phyloP scores from a whole-genome alignment of 1,140 invertebrate genomes.

The Euura lappo region DNA sequence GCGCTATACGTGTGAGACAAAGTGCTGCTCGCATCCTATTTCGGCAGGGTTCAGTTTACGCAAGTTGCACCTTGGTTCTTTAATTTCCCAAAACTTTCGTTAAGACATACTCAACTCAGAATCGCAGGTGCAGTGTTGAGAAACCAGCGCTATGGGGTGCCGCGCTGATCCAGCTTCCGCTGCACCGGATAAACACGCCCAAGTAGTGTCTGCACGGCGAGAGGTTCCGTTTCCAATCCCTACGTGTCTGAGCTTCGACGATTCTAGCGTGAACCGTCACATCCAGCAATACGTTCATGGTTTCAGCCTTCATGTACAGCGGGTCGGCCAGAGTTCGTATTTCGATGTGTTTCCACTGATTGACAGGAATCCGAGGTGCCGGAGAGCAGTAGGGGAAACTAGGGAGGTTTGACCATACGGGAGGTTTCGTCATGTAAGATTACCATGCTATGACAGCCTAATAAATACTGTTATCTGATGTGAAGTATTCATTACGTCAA shows the following conservation, averaged over 20 bases:
- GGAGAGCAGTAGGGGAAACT: too few species aligned
- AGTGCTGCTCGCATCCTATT: too few species aligned
- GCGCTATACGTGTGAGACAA: neutral
- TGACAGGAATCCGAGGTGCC: neutral
- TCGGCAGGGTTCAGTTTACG: too few species aligned
- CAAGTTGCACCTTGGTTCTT: neutral
- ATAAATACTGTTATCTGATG: too few species aligned
- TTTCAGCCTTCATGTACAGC: neutral
- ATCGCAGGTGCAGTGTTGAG: too few species aligned
- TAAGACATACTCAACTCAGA: constrained; percentile 10
- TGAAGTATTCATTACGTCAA: too few species aligned
- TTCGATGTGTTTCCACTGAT: neutral
- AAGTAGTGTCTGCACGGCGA: constrained; percentile 8
- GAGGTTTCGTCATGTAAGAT: too few species aligned
- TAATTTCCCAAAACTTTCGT: constrained; percentile 16
- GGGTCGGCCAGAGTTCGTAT: neutral
- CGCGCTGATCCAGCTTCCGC: neutral
- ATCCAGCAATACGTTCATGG: neutral
- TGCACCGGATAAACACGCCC: constrained; percentile 20
- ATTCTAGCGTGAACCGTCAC: constrained; percentile 12
- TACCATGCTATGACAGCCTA: too few species aligned
- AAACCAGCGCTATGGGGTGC: too few species aligned
- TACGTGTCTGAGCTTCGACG: constrained; percentile 8
- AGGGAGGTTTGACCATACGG: too few species aligned
- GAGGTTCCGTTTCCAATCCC: constrained; percentile 6